These are phyloP conservation scores for Sebastes aleutianus DNA, from an alignment of 2,797 vertebrate species.

Conservation along the genomic window DNA sequence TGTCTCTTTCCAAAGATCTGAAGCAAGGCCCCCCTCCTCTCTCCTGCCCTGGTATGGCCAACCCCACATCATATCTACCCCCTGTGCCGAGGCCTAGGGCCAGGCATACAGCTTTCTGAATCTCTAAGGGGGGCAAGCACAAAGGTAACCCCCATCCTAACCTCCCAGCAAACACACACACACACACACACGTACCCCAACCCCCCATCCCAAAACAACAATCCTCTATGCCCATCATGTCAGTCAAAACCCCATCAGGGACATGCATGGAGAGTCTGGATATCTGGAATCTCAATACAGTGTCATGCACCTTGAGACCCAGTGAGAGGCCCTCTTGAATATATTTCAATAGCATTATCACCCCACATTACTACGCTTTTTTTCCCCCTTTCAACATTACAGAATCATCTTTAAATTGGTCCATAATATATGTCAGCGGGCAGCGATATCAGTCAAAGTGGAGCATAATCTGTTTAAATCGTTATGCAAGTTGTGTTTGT, in stretches of 20 bases:
- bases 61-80: conserved; percentile 73
- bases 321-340: conserved; percentile 78
- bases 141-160: conserved; percentile 71
- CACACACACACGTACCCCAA: conserved; percentile 37
- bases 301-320: conserved; percentile 78
- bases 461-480: conserved; percentile 46
- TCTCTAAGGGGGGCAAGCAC: conserved; percentile 74
- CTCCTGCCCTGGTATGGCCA: conserved; percentile 51
- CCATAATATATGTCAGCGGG: conserved; percentile 57
- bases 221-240: conserved; percentile 77
- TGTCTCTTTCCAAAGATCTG: conserved; percentile 53
- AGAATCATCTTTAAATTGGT: conserved; percentile 65
- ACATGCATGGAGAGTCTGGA: conserved; percentile 79
- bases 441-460: conserved; percentile 46
- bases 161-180: conserved; percentile 53
- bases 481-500: conserved; percentile 24
- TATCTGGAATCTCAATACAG: conserved; percentile 81
- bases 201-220: conserved; percentile 76
- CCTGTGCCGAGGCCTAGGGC: conserved; percentile 75
- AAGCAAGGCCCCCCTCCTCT: conserved; percentile 33
- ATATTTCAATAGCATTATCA: conserved; percentile 81
- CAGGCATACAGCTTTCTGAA: conserved; percentile 74
- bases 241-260: conserved; percentile 80
- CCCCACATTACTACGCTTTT: conserved; percentile 63
- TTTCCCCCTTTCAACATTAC: conserved; percentile 49